phyloP scores from a whole-genome alignment of 2,888 invertebrate species.

The Neoitamus cyanurus region DNA sequence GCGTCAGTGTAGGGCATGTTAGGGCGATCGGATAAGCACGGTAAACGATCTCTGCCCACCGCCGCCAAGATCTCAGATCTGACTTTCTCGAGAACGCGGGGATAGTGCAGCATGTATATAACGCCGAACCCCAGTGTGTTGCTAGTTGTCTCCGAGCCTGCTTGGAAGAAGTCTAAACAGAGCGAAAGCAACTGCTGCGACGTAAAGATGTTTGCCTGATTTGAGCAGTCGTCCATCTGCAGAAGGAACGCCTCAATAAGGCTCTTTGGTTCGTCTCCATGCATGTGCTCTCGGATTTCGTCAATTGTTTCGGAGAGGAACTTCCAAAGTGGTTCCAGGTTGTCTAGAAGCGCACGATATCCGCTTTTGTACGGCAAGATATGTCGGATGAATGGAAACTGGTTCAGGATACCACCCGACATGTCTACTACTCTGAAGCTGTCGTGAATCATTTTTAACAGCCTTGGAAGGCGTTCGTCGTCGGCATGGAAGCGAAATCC shows the following conservation, averaged over 20 bases:
- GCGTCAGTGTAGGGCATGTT: constrained; percentile 70
- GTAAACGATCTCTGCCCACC: constrained; percentile 62
- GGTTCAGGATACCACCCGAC: constrained; percentile 76
- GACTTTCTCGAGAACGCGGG: constrained; percentile 68
- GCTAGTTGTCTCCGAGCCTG: constrained; percentile 71
- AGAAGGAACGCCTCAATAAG: constrained; percentile 70
- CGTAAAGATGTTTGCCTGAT: constrained; percentile 63
- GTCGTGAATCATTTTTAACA: constrained; percentile 72
- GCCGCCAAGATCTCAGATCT: constrained; percentile 67
- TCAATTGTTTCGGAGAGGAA: constrained; percentile 70
- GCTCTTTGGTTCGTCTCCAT: constrained; percentile 57
- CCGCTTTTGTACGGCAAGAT: constrained; percentile 74
- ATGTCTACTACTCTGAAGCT: constrained; percentile 74
- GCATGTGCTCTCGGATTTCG: constrained; percentile 67
- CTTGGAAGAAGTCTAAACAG: constrained; percentile 72
- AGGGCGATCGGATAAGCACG: constrained; percentile 66
- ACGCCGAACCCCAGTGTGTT: constrained; percentile 70
- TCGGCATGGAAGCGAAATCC: constrained; percentile 72
- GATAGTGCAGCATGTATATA: constrained; percentile 69
- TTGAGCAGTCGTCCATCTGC: constrained; percentile 67
- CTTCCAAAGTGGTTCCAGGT: constrained; percentile 69
- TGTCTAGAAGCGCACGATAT: constrained; percentile 69
- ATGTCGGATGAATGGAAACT: constrained; percentile 75
- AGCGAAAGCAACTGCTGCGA: constrained; percentile 71
- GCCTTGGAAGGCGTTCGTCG: constrained; percentile 69